A percentile compares a stretch with the other conserved stretches of the same genome.
phyloP scores from a whole-genome alignment of 92 coral and sea anemone genomes.

The Zoanthus gigantus region DNA sequence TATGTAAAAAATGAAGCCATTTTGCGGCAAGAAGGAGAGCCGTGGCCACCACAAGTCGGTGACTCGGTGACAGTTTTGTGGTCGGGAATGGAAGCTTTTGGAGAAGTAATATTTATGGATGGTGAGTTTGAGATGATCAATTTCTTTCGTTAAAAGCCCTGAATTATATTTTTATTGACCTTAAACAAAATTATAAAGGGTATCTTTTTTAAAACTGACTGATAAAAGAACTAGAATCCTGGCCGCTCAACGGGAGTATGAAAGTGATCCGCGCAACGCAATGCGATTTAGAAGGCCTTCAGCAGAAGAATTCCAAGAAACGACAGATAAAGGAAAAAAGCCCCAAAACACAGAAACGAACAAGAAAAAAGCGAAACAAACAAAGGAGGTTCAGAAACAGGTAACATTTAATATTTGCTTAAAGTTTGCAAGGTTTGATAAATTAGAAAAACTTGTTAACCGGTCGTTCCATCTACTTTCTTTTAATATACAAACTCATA shows the following conservation, averaged over 20 bases:
- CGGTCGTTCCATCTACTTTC: too few species aligned
- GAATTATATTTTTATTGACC: too few species aligned
- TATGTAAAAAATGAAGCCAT: neutral
- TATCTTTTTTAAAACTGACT: neutral
- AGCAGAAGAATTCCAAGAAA: too few species aligned
- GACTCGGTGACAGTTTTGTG: neutral
- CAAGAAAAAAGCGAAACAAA: too few species aligned
- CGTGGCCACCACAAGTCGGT: neutral
- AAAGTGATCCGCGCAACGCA: neutral
- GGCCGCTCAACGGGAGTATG: neutral
- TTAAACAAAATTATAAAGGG: too few species aligned
- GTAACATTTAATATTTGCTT: too few species aligned
- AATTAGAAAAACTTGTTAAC: too few species aligned
- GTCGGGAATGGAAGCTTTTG: neutral
- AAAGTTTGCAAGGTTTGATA: too few species aligned
- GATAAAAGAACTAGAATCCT: conserved; percentile 8
- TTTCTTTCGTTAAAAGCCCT: too few species aligned
- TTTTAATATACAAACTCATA: neutral
- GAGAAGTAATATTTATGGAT: conserved; percentile 2
- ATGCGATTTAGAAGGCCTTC: neutral
- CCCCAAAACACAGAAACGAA: too few species aligned
- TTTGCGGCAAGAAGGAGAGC: neutral
- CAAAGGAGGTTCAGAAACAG: too few species aligned
- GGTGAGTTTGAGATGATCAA: neutral
- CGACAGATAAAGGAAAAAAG: too few species aligned